Evolutionary conservation across 2,888 invertebrate genomes (phyloP), one percentile per base, ranked within the genome.

Genomic region (Tipula confusa): DNA sequence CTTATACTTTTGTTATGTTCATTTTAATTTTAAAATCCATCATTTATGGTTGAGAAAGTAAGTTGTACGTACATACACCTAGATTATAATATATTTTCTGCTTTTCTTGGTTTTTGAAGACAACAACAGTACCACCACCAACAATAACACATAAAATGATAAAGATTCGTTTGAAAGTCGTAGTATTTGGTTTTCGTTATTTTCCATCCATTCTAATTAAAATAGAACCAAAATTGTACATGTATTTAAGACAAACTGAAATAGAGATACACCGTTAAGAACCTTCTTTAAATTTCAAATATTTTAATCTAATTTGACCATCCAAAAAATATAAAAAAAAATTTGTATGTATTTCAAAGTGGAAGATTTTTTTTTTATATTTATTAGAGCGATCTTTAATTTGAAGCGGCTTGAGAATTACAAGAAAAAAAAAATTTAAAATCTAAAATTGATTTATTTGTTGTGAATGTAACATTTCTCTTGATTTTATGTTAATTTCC

Each of bases 1-100:
- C 64, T 64, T 64, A 64, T 64, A 64, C 64, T 64, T 64, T 64
- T 64, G 64, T 64, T 64, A 64, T 64, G 64, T 64, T 64, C 64
- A 11, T 64, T 64, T 64, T 64, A 64, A 64, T 64, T 64, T 24
- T 64, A 64, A 64, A 64, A 64, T 64, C 64, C 64, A 64, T 64
- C 64, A 64, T 64, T 64, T 64, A 64, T 64, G 64, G 24, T 64
- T 64, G 64, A 64, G 64, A 64, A 64, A 64, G 64, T 64, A 64
- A 64, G 24, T 24, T 24, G 6, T 24, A 64, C 11, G 9, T 24
- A 24, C 18, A 64, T 18, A 43, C 6, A 43, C 43, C 31, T 64
- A 18, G 64, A 64, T n/a, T 64, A 24, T 43, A 43, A 36, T 24
- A 64, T 64, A 64, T 64, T 64, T 64, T 64, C 64, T 64, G 64